Percentiles rank a stretch among this genome's conserved stretches.
These are phyloP conservation scores for Melanophora roralis DNA, from an alignment of 2,888 invertebrate genomes.

Conservation along the genomic window DNA sequence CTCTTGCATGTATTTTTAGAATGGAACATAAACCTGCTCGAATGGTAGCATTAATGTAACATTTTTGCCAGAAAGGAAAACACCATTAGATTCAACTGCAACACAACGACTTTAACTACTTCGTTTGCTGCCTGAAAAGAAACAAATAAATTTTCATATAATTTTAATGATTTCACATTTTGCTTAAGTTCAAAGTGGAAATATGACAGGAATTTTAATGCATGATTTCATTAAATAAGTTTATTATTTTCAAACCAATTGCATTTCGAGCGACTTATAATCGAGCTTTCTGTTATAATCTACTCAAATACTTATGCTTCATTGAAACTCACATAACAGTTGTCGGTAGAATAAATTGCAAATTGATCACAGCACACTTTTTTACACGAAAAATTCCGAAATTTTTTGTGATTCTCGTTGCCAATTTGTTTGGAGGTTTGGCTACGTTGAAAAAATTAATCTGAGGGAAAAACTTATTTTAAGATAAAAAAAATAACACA, in stretches of 20 bases:
- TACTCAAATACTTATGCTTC: too few species aligned
- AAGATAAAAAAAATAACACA: too few species aligned
- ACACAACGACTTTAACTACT: neutral
- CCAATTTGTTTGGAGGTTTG: neutral
- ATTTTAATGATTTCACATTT: constrained; percentile 29
- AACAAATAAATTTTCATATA: constrained; percentile 17
- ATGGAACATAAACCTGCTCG: too few species aligned
- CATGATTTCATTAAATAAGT: constrained; percentile 23
- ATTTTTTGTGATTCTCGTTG: constrained; percentile 14
- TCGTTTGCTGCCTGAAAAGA: neutral
- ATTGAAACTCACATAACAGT: too few species aligned
- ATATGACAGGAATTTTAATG: constrained; percentile 36
- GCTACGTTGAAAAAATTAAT: too few species aligned
- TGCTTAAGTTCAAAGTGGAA: neutral
- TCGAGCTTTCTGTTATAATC: neutral
- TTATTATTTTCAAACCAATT: constrained; percentile 11
- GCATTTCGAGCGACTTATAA: neutral
- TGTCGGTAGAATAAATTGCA: neutral
- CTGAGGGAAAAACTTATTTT: too few species aligned
- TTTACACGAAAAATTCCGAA: too few species aligned
- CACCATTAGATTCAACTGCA: constrained; percentile 27
- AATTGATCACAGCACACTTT: too few species aligned
- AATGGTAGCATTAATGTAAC: too few species aligned
- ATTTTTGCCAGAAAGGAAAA: too few species aligned
- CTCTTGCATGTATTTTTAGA: too few species aligned